Conservation (phyloP, 2,113 vertebrate species). For the Camelus dromedarius region DNA sequence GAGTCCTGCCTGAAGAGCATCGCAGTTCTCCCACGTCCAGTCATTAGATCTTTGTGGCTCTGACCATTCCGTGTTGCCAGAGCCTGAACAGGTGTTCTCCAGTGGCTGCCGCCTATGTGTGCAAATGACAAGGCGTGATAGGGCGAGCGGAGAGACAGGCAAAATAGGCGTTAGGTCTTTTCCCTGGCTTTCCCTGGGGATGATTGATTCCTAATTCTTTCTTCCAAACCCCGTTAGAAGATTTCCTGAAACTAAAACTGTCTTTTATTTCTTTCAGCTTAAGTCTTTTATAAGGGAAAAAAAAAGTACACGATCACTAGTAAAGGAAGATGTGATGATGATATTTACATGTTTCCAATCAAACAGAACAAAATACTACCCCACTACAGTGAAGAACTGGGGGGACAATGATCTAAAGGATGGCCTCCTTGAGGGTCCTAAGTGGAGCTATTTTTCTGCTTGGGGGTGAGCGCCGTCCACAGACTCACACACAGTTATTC, state of each 20-base stretch:
- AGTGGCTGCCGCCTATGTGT: accelerated
- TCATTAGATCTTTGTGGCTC: background rate
- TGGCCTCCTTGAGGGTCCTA: background rate
- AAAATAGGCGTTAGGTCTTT: background rate
- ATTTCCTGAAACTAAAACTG: background rate
- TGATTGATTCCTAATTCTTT: background rate
- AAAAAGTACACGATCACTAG: background rate
- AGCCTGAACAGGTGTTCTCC: background rate
- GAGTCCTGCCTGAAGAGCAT: background rate
- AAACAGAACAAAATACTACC: background rate
- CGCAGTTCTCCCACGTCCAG: background rate
- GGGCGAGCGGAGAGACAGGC: background rate
- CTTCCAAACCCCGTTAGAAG: background rate
- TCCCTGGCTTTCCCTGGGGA: background rate
- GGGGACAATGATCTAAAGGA: accelerated
- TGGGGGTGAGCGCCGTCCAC: background rate
- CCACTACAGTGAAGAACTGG: background rate
- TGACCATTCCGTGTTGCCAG: accelerated
- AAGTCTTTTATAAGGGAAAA: background rate
- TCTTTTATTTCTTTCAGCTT: background rate
- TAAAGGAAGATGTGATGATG: background rate
- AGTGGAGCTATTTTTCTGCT: background rate
- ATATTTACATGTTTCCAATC: constrained; percentile 44
- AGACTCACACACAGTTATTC: background rate
- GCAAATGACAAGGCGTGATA: background rate